Evolutionary conservation across 2,113 vertebrate genomes (phyloP), one percentile per base, ranked within the genome.

Genomic region (Platichthys flesus): DNA sequence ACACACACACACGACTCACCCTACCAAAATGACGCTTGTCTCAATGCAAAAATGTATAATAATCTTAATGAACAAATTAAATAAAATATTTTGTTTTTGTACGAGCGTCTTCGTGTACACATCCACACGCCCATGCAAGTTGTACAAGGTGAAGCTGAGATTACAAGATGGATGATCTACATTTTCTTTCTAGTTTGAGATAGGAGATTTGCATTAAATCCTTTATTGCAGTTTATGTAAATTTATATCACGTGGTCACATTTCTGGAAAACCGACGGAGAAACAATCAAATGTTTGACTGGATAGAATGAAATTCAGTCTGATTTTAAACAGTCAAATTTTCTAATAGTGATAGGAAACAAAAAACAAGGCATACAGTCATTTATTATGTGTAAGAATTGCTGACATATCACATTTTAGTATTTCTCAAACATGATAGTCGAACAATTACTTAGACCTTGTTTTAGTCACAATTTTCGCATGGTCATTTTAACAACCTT

Each of bases 71-170:
- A 79, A 84, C 60, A 89, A 82, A 83, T 88, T 85, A 69, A 91
- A 90, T 92, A 90, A 93, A 93, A 82, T 93, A 91, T 91, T 92
- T 92, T 92, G 91, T 88, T 93, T 92, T 92, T 91, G 77, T 92
- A 88, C 47, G 15, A 10, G 59, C 4, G 7, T 71, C 45, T 76
- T 70, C 45, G 6, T 51, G 21, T 68, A 9, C 54, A 10, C 52
- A 54, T 21, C 7, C 52, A 37, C 5, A 37, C 9, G 8, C 35
- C 35, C 35, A 37, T 37, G 35, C 9, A 37, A 9, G 49, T 7
- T 52, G 49, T 15, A 15, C 45, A 18, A 49, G 1, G 47, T 49
- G 47, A 2, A 15, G 47, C 47, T 18, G 47, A 49, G 16, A 49
- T 16, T 18, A 49, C 10, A 15, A 51, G 16, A 51, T 18, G 47